Conservation (phyloP, 2,888 invertebrate species). For the Leptodirus hochenwartii region DNA sequence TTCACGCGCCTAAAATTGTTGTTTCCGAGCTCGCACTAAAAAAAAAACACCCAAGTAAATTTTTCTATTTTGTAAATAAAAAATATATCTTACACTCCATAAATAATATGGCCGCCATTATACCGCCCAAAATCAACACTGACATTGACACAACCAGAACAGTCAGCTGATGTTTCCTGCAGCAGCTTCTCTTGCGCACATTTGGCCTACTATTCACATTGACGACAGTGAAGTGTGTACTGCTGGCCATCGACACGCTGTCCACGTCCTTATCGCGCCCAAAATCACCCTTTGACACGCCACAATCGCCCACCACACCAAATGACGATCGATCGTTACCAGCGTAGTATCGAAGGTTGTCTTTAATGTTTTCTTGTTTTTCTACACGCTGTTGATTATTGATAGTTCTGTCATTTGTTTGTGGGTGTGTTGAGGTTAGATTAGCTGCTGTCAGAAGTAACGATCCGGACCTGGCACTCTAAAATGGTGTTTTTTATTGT, state of each 20-base stretch:
- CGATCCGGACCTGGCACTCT: slow-evolving; percentile 71
- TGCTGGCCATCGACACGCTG: slow-evolving; percentile 60
- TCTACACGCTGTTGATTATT: slow-evolving; percentile 8
- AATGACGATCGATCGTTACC: slow-evolving; percentile 13
- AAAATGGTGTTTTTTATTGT: no score
- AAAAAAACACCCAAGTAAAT: slow-evolving; percentile 1
- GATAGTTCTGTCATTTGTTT: no score
- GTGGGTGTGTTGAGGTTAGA: slow-evolving; percentile 30
- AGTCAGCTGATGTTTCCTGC: slow-evolving; percentile 61
- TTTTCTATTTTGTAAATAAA: background rate
- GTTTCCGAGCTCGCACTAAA: no score
- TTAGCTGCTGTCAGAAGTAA: slow-evolving; percentile 64
- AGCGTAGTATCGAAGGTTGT: no score
- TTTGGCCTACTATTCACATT: slow-evolving; percentile 38
- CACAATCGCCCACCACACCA: slow-evolving; percentile 10
- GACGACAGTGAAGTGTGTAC: slow-evolving; percentile 74
- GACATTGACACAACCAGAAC: slow-evolving; percentile 71
- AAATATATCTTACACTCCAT: slow-evolving; percentile 55
- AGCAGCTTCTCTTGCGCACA: slow-evolving; percentile 42
- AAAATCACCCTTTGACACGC: slow-evolving; percentile 9
- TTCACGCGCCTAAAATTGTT: no score
- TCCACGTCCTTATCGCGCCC: slow-evolving; percentile 30
- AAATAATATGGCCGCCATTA: slow-evolving; percentile 62
- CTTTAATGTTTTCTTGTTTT: slow-evolving; percentile 23
- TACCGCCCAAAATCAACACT: slow-evolving; percentile 60